Evolutionary conservation across 2,113 vertebrate species (phyloP).

Genomic region (Camelus bactrianus): DNA sequence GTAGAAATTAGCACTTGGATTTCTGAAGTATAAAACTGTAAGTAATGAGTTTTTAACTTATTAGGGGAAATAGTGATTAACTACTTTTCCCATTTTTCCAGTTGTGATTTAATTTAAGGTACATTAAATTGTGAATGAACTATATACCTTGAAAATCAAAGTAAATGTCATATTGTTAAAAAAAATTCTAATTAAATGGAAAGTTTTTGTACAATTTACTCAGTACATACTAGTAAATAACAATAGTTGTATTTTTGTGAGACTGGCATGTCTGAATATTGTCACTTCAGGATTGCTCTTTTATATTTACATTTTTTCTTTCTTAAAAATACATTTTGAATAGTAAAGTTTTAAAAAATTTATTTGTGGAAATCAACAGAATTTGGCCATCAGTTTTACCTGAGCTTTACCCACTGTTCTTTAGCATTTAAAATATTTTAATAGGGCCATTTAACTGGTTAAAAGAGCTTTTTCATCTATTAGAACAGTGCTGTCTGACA

Average conservation of each 20-base stretch:
- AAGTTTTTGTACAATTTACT: not conserved
- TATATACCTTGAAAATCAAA: not conserved
- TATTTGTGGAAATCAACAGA: not conserved
- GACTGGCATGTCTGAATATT: not conserved
- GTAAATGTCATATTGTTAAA: not conserved
- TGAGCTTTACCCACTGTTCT: not conserved
- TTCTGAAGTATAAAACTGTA: not conserved
- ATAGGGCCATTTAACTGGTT: not conserved
- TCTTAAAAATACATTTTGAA: not conserved
- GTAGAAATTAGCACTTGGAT: not conserved
- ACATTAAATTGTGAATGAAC: not conserved
- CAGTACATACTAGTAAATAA: not conserved
- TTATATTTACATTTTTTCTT: not conserved
- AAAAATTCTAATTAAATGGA: not conserved
- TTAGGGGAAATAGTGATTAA: not conserved
- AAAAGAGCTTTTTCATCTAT: not conserved
- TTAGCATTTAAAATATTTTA: not conserved
- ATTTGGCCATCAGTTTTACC: not conserved
- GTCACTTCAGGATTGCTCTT: not conserved
- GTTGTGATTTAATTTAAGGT: not conserved
- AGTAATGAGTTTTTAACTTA: constrained; percentile 24
- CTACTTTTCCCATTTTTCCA: not conserved
- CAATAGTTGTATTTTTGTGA: not conserved
- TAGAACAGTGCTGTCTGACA: not conserved
- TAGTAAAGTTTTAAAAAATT: not conserved